Conservation (phyloP, 2,797 vertebrate species). For the Parauchenoglanis ngamensis region DNA sequence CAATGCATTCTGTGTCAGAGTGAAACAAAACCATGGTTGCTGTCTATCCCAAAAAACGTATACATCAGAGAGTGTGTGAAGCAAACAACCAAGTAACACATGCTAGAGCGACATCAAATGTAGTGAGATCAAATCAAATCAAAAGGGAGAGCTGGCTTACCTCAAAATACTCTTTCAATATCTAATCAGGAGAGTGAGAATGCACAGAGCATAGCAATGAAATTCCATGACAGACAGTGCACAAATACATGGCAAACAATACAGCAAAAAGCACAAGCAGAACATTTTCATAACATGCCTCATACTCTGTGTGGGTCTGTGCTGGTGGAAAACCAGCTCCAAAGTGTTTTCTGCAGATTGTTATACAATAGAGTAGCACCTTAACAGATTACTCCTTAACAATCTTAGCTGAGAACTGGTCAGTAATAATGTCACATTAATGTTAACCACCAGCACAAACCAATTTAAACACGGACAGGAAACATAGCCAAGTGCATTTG, state of each 20-base stretch:
- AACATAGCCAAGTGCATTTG: not conserved
- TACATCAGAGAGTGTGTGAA: conserved; percentile 20
- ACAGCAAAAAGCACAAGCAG: conserved; percentile 56
- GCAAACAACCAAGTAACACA: conserved; percentile 31
- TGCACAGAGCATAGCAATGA: conserved; percentile 90
- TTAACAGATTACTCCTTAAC: not conserved
- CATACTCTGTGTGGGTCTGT: conserved; percentile 23
- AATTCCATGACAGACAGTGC: conserved; percentile 75
- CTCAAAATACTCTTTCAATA: conserved; percentile 96
- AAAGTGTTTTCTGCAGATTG: not conserved
- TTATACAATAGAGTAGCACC: not conserved
- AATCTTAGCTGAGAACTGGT: not conserved
- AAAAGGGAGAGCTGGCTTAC: conserved; percentile 87
- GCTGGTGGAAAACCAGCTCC: conserved; percentile 12
- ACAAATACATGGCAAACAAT: conserved; percentile 62
- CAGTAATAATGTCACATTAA: not conserved
- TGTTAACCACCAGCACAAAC: not conserved
- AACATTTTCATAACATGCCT: conserved; percentile 36
- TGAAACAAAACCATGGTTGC: not conserved
- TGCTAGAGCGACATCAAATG: conserved; percentile 41
- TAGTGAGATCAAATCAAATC: conserved; percentile 39
- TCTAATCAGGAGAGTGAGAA: conserved; percentile 90
- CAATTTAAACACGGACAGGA: not conserved
- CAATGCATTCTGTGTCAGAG: conserved; percentile 51
- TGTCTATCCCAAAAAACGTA: conserved; percentile 9